Base-by-base conservation (phyloP, 2,888 invertebrate species). In the Parnassius orleans region DNA sequence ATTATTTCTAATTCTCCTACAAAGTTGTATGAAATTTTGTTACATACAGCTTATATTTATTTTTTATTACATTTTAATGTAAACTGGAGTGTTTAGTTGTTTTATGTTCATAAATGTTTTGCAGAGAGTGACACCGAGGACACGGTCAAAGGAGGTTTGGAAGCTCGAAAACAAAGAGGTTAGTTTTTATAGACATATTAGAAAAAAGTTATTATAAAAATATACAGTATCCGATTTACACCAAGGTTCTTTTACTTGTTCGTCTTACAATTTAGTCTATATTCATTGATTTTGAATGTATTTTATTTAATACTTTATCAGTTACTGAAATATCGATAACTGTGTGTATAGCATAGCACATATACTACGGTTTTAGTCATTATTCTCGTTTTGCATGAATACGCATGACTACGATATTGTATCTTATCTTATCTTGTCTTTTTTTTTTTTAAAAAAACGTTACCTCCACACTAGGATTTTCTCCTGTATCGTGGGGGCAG, bases 121-220 rank as follows among this genome's bases (percentile, higher is more conserved):
- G 62, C 90, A 90, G 90, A 90, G 71, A 90, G 90, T 64, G 91
- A 91, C 77, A 87, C 91, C 11, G 90, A 91, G 66, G 91, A 85
- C 71, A 89, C 88, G 47, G 79, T 89, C 61, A 90, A 90, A 67
- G 84, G 84, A 53, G 73, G 70, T 24, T 48, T 71, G 57, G 90
- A 87, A 52, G 71, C 76, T 63, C 83, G 90, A 66, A 89, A 90
- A 68, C 84, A 83, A 53, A 85, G 89, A 84, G 86, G 90, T 89
- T 77, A 82, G 86, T 77, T 24, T 53, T 46, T 43, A 42, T 56
- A n/a, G 33, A 33, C n/a, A n/a, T 33, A 33, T 33, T 33, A 33
- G 7, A 33, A 33, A 33, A 33, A 33, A 33, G 33, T 33, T 7
- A 33, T 33, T 33, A 33, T 33, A 33, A 33, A 33, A 33, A 33